Evolutionary conservation across 2,888 invertebrate genomes (phyloP), one percentile per base, ranked within the genome.

Genomic region (Drosophila heteroneura): DNA sequence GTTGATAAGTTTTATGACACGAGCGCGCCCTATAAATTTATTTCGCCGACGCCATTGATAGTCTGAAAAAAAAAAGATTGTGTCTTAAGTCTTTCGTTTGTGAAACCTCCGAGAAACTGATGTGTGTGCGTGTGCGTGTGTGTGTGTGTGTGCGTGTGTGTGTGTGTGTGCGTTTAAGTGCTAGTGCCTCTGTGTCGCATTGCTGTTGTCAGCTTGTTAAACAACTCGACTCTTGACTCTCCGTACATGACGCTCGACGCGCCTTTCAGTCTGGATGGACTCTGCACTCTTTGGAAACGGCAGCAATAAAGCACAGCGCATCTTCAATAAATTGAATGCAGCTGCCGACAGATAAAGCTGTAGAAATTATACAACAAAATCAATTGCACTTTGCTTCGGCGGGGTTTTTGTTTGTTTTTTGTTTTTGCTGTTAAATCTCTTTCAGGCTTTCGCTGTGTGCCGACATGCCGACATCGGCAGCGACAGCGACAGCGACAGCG

Each of bases 311-410:
- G 85, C 88, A 85, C 63, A 44, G 81, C 77, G 75, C 89, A 89
- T 84, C 84, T 84, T 84, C 83, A 85, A 84, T 85, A 88, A 89
- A 85, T 84, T 89, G 83, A 61, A 70, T 85, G 83, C 83, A 83
- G 85, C 79, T 82, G 88, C 70, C 83, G 81, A 74, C 89, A 77
- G 76, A 82, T 85, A 65, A 79, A 76, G 82, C 76, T 76, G 88
- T 88, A 82, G 79, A 88, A 83, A 83, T 83, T 83, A 83, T 83
- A 88, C 83, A 83, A 83, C 88, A 79, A 83, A 83, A 88, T 83
- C 83, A 83, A 83, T 83, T 88, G 83, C 88, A 85, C 70, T 74
- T 81, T 74, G 75, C 33, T 70, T 77, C 84, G 64, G 56, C 54
- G 35, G 79, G 51, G 2, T 69, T 74, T 60, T 52, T 33, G 51